Base-by-base conservation (phyloP, 2,797 vertebrate genomes). In the Mus caroli region DNA sequence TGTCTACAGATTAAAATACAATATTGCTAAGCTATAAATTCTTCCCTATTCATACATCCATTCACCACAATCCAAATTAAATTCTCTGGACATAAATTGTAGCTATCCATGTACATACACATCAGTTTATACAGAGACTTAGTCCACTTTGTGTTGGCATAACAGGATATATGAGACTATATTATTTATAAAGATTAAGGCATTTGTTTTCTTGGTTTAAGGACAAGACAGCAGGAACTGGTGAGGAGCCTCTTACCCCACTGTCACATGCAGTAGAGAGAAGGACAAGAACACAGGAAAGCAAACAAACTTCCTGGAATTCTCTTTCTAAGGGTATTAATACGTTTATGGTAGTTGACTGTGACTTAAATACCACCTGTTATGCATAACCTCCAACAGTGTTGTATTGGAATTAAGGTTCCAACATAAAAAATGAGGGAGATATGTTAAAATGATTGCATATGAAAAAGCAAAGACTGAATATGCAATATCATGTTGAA, bases 11-110 rank as follows among this genome's bases (percentile, higher is more conserved):
- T 37, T 92, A 15, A 90, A 95, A 90, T 37, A 50, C 37, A 43
- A 64, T 69, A 85, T 50, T 91, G 4, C 73, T 96, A 79, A 96
- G 20, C 64, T 60, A n/a, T 26, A 46, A 52, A 37, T 91, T 94
- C 40, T 93, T 91, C 19, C 14, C 34, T 84, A 60, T 28, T 93
- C 43, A 60, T 31, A 37, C 37, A 85, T 28, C 28, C 26, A 71
- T 69, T 69, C 31, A 80, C 3, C 37, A 28, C 1, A 91, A 93
- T 88, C 17, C 15, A 88, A 92, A 71, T 95, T 4, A 56, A 93
- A 93, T 77, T 43, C 3, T 84, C 17, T 77, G 15, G 8, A 89
- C 71, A 2, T 71, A n/a, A 34, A 85, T 71, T 80, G 0, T 71
- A 60, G 40, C 34, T 80, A 56, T 77, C 20, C 46, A 71, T 73